Evolutionary conservation across 2,797 vertebrate genomes (phyloP).

Genomic region (Poecilia picta): DNA sequence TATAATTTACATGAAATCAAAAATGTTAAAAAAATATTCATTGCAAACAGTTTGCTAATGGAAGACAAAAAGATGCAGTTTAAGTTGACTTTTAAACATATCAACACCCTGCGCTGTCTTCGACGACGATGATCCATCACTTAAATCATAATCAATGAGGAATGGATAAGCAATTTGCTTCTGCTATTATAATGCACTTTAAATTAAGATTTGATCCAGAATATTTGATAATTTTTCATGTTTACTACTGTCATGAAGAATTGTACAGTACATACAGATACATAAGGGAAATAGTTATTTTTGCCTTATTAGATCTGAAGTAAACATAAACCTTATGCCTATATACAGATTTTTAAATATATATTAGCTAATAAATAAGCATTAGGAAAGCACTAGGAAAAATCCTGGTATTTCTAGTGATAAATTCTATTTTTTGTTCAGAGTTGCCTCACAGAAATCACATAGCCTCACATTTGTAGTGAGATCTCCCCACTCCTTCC

Average conservation of each 20-base stretch:
- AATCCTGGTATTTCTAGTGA: conserved; percentile 25
- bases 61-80: neutral
- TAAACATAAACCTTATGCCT: neutral
- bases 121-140: neutral
- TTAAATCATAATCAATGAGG: neutral
- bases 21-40: neutral
- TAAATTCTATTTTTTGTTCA: conserved; percentile 47
- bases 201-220: neutral
- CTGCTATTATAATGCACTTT: neutral
- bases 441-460: conserved; percentile 39
- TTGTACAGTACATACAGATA: neutral
- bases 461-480: conserved; percentile 61
- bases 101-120: neutral
- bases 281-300: neutral
- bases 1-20: neutral
- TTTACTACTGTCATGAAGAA: neutral
- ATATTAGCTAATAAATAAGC: conserved; percentile 1
- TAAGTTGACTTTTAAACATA: neutral
- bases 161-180: neutral
- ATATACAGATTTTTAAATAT: neutral
- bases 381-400: conserved; percentile 15
- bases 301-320: neutral
- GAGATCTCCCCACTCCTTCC: conserved; percentile 39
- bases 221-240: neutral
- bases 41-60: neutral